A percentile compares a stretch with the other conserved stretches of the same genome.
These are phyloP conservation scores for Philopotamus ludificatus DNA, from an alignment of 1,140 invertebrate genomes.

Conservation along the genomic window DNA sequence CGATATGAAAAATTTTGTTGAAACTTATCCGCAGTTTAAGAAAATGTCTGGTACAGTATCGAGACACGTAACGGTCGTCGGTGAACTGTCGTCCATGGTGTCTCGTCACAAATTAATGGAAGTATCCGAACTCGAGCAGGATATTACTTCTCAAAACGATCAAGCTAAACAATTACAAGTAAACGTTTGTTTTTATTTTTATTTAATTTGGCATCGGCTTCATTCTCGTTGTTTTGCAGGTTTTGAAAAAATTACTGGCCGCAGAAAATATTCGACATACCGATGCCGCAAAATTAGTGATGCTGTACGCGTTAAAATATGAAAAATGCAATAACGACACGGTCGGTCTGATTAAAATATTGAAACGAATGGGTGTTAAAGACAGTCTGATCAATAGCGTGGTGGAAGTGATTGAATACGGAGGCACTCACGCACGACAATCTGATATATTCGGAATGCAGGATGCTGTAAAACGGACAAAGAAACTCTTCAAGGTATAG, in stretches of 20 bases:
- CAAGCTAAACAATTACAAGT: conserved; percentile 84
- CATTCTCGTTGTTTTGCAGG: conserved; percentile 57
- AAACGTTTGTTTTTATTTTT: conserved; percentile 18
- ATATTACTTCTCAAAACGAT: conserved; percentile 90
- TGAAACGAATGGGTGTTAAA: conserved; percentile 68
- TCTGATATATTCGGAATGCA: conserved; percentile 84
- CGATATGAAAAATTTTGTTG: conserved; percentile 99
- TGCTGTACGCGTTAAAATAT: conserved; percentile 91
- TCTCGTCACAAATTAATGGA: conserved; percentile 77
- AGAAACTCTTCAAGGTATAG: conserved; percentile 84
- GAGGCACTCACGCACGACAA: conserved; percentile 72
- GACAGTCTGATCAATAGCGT: conserved; percentile 62
- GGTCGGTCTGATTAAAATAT: conserved; percentile 67
- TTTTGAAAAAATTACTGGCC: conserved; percentile 69
- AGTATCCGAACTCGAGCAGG: conserved; percentile 96
- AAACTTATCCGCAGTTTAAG: conserved; percentile 98
- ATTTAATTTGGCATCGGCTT: not conserved
- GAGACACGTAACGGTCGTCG: conserved; percentile 95
- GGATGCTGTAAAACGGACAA: conserved; percentile 81
- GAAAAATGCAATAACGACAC: conserved; percentile 86
- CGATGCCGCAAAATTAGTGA: conserved; percentile 85
- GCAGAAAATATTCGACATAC: conserved; percentile 71
- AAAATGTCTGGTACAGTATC: conserved; percentile 98
- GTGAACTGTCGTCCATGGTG: conserved; percentile 88
- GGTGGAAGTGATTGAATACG: conserved; percentile 77